These are phyloP conservation scores for Gymnopithys bicolor DNA, from an alignment of 2,797 vertebrate genomes.

Conservation along the genomic window DNA sequence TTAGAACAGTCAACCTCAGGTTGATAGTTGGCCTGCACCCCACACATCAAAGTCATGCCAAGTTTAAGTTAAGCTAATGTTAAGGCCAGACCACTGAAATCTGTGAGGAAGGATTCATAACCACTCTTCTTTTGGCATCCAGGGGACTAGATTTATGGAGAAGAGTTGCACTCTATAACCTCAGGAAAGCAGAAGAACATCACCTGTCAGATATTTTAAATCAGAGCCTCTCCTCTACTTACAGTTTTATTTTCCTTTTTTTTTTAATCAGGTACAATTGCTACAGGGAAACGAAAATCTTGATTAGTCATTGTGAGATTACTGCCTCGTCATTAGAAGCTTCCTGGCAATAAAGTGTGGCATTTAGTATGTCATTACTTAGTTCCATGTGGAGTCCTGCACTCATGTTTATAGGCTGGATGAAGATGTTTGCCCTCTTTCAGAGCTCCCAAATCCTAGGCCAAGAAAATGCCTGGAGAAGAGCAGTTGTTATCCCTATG, in stretches of 20 bases:
- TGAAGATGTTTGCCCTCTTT: neutral
- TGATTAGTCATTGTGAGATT: neutral
- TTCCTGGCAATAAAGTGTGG: neutral
- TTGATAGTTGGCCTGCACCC: neutral
- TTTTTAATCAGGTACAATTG: neutral
- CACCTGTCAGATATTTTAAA: neutral
- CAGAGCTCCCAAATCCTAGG: neutral
- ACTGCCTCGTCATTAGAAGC: neutral
- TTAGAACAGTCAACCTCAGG: neutral
- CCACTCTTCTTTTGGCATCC: neutral
- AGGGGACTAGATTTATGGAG: neutral
- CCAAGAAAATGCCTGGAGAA: neutral
- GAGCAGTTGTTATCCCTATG: neutral
- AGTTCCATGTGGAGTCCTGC: neutral
- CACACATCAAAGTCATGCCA: neutral
- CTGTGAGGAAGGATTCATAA: neutral
- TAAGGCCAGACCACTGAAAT: neutral
- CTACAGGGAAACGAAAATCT: neutral
- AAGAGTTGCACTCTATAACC: rapidly evolving
- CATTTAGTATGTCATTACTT: neutral
- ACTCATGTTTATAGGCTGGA: neutral
- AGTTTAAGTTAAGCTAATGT: neutral
- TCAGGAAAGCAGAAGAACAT: neutral
- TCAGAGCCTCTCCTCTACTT: neutral
- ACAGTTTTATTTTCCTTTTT: neutral